phyloP scores from a whole-genome alignment of 2,888 invertebrate genomes.

The Tachina fera region DNA sequence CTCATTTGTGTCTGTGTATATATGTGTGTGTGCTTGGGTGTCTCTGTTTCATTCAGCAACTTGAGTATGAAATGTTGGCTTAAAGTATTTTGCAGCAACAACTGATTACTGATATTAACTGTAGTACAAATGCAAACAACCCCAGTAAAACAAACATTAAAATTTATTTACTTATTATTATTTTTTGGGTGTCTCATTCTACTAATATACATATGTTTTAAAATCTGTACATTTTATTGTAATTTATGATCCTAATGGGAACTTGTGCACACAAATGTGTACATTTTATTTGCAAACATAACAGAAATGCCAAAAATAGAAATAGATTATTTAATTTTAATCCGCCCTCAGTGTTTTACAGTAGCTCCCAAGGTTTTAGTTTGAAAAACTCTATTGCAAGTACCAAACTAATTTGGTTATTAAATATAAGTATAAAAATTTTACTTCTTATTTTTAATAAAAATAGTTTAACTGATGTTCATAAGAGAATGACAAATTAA shows the following conservation, averaged over 20 bases:
- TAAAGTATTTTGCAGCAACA: background rate
- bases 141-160: background rate
- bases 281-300: slow-evolving; percentile 14
- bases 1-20: too few relatives aligned
- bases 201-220: slow-evolving; percentile 6
- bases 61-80: background rate
- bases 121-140: background rate
- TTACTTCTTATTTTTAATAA: too few relatives aligned
- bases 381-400: background rate
- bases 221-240: slow-evolving; percentile 46
- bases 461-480: too few relatives aligned
- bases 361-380: background rate
- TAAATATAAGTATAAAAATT: background rate
- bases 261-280: slow-evolving; percentile 15
- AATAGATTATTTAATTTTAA: slow-evolving; percentile 10
- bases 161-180: background rate
- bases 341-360: background rate
- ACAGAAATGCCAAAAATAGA: background rate
- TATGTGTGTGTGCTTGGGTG: too few relatives aligned
- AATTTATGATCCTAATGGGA: slow-evolving; percentile 62
- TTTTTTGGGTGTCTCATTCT: background rate
- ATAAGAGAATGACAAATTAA: too few relatives aligned
- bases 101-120: slow-evolving; percentile 4
- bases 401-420: background rate
- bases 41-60: background rate